Conservation (phyloP, 1,140 invertebrate genomes). For the Halyomorpha halys region DNA sequence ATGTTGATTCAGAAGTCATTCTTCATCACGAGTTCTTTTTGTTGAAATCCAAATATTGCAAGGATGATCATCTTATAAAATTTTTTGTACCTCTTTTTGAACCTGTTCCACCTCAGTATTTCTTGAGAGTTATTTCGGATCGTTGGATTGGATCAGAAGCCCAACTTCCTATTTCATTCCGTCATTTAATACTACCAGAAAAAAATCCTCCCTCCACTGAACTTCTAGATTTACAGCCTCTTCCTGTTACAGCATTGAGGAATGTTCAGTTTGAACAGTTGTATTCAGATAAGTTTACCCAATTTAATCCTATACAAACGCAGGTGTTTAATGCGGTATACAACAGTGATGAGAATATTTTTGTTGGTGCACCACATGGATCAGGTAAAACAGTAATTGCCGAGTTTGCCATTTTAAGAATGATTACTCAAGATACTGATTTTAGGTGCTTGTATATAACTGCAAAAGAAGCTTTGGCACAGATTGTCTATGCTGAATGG, state of each 20-base stretch:
- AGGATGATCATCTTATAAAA: constrained; percentile 92
- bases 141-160: constrained; percentile 90
- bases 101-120: constrained; percentile 95
- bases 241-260: constrained; percentile 75
- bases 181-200: constrained; percentile 94
- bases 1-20: constrained; percentile 92
- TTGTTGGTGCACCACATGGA: constrained; percentile 94
- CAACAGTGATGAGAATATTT: constrained; percentile 97
- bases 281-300: constrained; percentile 76
- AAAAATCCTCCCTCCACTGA: constrained; percentile 98
- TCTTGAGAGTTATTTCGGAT: constrained; percentile 53
- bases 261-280: constrained; percentile 78
- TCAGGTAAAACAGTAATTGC: constrained; percentile 89
- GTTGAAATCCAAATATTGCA: constrained; percentile 86
- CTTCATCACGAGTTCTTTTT: constrained; percentile 97
- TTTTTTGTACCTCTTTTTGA: constrained; percentile 99
- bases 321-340: constrained; percentile 99
- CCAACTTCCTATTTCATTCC: constrained; percentile 92
- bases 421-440: constrained; percentile 64
- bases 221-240: constrained; percentile 90
- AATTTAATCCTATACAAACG: constrained; percentile 99
- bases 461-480: constrained; percentile 82
- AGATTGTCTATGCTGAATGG: constrained; percentile 87
- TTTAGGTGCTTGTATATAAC: constrained; percentile 87
- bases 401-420: constrained; percentile 88